phyloP scores from a whole-genome alignment of 2,888 invertebrate species.

The Clostera curtula region DNA sequence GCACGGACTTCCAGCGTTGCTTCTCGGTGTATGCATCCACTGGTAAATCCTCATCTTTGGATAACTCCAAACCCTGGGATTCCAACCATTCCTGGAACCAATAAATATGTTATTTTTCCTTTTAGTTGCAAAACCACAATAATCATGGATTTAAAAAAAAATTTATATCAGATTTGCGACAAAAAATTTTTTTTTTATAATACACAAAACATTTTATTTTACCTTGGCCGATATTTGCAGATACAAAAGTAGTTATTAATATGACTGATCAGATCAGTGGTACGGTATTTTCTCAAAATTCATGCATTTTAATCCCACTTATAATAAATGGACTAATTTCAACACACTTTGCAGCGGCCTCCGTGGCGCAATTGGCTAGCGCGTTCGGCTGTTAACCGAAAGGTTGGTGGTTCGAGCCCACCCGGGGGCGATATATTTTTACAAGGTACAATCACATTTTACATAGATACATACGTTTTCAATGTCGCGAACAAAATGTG shows the following conservation, averaged over 20 bases:
- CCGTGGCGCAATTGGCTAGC: constrained; percentile 98
- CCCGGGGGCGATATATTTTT: constrained; percentile 87
- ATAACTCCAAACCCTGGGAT: constrained; percentile 87
- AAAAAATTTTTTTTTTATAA: no score
- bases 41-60: constrained; percentile 80
- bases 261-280: no score
- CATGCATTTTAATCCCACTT: no score
- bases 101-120: background rate
- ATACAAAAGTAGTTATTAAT: no score
- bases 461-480: no score
- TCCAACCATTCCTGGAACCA: constrained; percentile 81
- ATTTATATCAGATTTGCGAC: no score
- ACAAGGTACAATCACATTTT: no score
- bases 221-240: no score
- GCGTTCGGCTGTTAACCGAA: constrained; percentile 99
- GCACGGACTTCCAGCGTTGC: constrained; percentile 53
- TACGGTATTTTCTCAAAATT: no score
- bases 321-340: constrained; percentile 6
- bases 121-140: background rate
- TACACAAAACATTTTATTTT: no score
- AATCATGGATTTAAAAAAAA: background rate
- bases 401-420: constrained; percentile 99
- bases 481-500: no score
- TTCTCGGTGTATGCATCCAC: constrained; percentile 79
- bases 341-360: constrained; percentile 45